Evolutionary conservation across 2,888 invertebrate genomes (phyloP).

Genomic region (Didymodactylos carnosus): DNA sequence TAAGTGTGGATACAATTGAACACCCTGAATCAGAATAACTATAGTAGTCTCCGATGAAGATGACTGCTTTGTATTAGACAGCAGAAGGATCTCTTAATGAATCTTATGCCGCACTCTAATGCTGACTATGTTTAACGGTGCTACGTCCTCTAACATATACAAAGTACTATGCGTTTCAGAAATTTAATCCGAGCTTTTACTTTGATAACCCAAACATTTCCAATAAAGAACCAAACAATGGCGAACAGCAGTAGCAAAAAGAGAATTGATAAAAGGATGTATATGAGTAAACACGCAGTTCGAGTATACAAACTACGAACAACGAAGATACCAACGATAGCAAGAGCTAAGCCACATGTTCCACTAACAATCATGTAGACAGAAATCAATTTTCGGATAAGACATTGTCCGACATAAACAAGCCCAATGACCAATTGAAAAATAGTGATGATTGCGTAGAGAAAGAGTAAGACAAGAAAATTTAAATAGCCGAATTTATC

Average conservation of each 20-base stretch:
- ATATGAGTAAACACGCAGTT: not conserved
- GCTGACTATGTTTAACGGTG: no score
- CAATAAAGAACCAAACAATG: not conserved
- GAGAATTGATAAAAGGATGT: not conserved
- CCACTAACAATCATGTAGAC: not conserved
- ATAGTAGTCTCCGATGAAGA: no score
- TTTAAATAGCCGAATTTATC: not conserved
- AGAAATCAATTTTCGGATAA: not conserved
- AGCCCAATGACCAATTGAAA: not conserved
- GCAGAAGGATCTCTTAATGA: no score
- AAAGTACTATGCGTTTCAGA: no score
- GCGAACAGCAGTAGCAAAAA: not conserved
- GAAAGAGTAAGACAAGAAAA: not conserved
- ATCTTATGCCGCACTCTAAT: no score
- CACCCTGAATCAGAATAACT: no score
- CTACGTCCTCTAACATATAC: no score
- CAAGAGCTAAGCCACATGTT: not conserved
- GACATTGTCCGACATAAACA: not conserved
- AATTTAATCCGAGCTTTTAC: no score
- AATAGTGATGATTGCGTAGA: not conserved
- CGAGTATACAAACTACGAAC: no score
- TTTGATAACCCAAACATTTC: not conserved
- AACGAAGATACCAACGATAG: no score
- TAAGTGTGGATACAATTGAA: no score
- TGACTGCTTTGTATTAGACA: no score